A percentile compares a stretch with the other conserved stretches of the same genome.
Conservation (phyloP, 2,113 vertebrate genomes). For the Jacana jacana region DNA sequence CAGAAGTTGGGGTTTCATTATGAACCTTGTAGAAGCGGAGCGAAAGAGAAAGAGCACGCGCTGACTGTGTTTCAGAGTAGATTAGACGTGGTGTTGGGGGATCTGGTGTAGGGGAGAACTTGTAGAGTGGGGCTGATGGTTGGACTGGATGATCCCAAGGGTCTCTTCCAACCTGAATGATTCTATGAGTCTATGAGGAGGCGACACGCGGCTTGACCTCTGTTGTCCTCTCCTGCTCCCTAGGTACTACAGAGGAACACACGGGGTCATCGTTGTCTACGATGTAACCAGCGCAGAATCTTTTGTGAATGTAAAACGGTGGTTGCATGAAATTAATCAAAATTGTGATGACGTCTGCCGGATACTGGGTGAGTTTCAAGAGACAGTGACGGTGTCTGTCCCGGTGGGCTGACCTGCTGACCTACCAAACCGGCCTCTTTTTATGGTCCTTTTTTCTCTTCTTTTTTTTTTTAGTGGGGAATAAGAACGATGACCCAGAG, state of each 20-base stretch:
- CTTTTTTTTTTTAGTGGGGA: constrained; percentile 84
- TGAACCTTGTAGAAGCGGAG: not conserved
- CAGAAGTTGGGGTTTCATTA: not conserved
- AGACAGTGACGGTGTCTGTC: not conserved
- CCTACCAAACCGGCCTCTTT: not conserved
- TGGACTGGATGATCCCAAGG: too few relatives aligned
- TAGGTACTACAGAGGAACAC: constrained; percentile 98
- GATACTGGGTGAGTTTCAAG: constrained; percentile 87
- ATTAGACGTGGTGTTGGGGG: too few relatives aligned
- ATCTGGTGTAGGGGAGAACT: too few relatives aligned
- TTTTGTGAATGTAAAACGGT: constrained; percentile 98
- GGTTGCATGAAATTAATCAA: constrained; percentile 99
- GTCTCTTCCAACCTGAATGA: too few relatives aligned
- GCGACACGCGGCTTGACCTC: not conserved
- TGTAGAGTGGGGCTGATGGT: too few relatives aligned
- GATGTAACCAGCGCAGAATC: constrained; percentile 98
- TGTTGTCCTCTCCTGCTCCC: not conserved
- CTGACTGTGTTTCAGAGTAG: too few relatives aligned
- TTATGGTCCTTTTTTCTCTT: too few relatives aligned
- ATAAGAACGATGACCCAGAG: constrained; percentile 97
- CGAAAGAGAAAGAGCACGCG: not conserved
- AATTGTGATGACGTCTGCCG: constrained; percentile 98
- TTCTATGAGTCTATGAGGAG: too few relatives aligned
- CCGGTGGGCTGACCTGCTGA: not conserved
- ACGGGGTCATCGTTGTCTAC: constrained; percentile 97